Conservation (phyloP, 2,888 invertebrate species). For the Brenthis ino region DNA sequence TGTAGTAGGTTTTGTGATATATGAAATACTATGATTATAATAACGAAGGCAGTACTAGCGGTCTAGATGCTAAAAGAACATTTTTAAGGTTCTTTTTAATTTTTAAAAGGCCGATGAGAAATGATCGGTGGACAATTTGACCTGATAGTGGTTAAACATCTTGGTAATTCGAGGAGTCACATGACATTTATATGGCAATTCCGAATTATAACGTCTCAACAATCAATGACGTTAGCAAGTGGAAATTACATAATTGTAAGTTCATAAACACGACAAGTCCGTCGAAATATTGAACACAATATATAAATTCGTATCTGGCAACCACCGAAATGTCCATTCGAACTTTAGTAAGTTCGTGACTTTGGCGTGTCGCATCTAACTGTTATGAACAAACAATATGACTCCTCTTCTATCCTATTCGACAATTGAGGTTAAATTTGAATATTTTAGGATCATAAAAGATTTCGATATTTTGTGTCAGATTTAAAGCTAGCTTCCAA, state of each 20-base stretch:
- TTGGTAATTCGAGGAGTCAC: conserved; percentile 9
- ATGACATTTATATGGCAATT: conserved; percentile 4
- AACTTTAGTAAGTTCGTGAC: conserved; percentile 15
- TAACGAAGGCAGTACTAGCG: conserved; percentile 22
- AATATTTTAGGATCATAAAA: no score
- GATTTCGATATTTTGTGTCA: no score
- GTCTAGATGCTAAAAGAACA: conserved; percentile 20
- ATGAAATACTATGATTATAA: conserved; percentile 4
- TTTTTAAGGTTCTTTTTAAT: conserved; percentile 1
- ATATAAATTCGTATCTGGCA: conserved; percentile 14
- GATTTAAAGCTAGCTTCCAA: conserved; percentile 48
- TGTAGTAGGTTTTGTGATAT: conserved; percentile 2
- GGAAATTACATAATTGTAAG: neutral
- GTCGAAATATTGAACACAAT: conserved; percentile 14
- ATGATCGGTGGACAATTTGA: conserved; percentile 25
- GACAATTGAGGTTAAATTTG: no score
- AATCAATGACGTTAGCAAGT: neutral
- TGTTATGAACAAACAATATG: conserved; percentile 41
- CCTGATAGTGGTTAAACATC: conserved; percentile 4
- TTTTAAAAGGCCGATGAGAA: conserved; percentile 21
- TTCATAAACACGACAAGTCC: conserved; percentile 1
- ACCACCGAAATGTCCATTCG: conserved; percentile 9
- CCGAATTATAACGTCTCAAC: neutral
- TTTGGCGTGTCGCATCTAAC: conserved; percentile 31
- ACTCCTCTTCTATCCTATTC: neutral